phyloP scores from a whole-genome alignment of 2,113 vertebrate genomes.

The Gambusia holbrooki region DNA sequence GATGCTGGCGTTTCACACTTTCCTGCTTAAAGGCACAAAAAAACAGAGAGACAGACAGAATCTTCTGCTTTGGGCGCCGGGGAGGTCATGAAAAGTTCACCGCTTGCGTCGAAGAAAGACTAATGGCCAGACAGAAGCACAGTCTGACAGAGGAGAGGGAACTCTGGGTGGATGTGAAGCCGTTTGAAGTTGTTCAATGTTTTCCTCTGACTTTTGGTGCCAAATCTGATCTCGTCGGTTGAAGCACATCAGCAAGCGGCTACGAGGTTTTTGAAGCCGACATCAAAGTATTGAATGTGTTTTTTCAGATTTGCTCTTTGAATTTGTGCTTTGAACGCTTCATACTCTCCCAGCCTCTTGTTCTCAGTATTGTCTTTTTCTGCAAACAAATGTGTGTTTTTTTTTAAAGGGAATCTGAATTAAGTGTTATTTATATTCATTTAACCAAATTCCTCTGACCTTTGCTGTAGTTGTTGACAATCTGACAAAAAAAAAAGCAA shows the following conservation, averaged over 20 bases:
- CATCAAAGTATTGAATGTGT: constrained; percentile 53
- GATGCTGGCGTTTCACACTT: background rate
- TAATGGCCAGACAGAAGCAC: constrained; percentile 7
- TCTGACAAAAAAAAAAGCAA: background rate
- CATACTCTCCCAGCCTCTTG: background rate
- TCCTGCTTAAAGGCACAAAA: background rate
- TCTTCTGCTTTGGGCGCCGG: background rate
- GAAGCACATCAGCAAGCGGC: constrained; percentile 34
- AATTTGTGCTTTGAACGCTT: constrained; percentile 36
- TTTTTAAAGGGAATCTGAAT: background rate
- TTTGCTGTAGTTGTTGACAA: background rate
- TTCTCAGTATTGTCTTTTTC: background rate
- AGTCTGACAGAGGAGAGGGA: constrained; percentile 12
- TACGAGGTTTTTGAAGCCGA: constrained; percentile 31
- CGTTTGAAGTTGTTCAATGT: constrained; percentile 54
- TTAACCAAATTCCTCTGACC: background rate
- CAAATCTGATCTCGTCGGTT: constrained; percentile 36
- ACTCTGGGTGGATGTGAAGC: constrained; percentile 29
- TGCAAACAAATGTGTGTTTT: background rate
- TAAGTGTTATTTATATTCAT: background rate
- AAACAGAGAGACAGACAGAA: background rate
- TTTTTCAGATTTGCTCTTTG: constrained; percentile 33
- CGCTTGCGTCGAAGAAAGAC: constrained; percentile 8
- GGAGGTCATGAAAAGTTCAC: constrained; percentile 12
- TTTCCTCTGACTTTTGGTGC: constrained; percentile 40